phyloP scores from a whole-genome alignment of 2,797 vertebrate genomes.

The Coilia nasus region DNA sequence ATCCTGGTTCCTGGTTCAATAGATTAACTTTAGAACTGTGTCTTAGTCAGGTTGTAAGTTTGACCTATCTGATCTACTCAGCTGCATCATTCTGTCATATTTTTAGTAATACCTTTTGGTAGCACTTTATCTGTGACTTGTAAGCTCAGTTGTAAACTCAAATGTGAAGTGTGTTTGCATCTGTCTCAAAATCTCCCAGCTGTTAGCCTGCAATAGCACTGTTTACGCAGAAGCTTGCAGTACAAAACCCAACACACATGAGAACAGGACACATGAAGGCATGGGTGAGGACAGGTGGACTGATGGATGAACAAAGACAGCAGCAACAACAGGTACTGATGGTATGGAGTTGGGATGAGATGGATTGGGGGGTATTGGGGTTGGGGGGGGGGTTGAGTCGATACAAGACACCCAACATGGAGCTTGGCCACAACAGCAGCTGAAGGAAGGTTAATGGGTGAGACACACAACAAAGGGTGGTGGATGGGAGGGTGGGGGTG shows the following conservation, averaged over 20 bases:
- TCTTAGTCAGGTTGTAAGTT: background rate
- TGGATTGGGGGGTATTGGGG: background rate
- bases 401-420: slow-evolving; percentile 54
- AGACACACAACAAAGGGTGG: slow-evolving; percentile 50
- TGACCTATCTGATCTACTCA: background rate
- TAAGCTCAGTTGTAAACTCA: background rate
- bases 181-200: slow-evolving; percentile 17
- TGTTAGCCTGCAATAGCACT: slow-evolving; percentile 38
- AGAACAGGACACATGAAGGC: slow-evolving; percentile 47
- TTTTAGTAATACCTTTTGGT: background rate
- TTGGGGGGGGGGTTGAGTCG: slow-evolving; percentile 33
- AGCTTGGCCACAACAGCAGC: slow-evolving; percentile 54
- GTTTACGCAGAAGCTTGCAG: slow-evolving; percentile 61
- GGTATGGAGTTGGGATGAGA: slow-evolving; percentile 34
- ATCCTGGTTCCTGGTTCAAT: background rate
- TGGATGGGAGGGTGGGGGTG: background rate
- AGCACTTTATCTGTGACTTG: background rate
- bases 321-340: slow-evolving; percentile 45
- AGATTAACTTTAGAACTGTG: background rate
- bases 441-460: slow-evolving; percentile 60
- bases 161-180: slow-evolving; percentile 10
- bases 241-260: slow-evolving; percentile 45
- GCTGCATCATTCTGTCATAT: background rate
- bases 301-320: slow-evolving; percentile 53
- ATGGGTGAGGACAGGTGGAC: slow-evolving; percentile 40